Percentiles rank a stretch among this genome's conserved stretches.
These are phyloP conservation scores for Champsocephalus gunnari DNA, from an alignment of 2,797 vertebrate genomes.

Conservation along the genomic window DNA sequence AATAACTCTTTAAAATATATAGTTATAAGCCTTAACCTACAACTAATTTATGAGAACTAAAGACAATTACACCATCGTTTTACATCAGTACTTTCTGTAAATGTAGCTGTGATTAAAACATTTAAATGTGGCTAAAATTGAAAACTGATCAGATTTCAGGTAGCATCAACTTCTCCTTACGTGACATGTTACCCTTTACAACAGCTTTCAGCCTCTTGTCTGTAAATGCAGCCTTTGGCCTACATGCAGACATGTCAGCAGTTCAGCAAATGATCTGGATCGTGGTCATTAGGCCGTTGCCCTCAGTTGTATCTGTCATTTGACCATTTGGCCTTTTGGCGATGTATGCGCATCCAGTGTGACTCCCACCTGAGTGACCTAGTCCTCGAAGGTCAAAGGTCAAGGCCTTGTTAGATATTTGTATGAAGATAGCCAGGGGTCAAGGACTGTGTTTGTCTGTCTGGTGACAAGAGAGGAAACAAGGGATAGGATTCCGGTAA, in stretches of 20 bases:
- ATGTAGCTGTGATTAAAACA: not conserved
- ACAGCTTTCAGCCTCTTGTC: slow-evolving; percentile 4
- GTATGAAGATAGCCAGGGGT: slow-evolving; percentile 68
- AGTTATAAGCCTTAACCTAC: not conserved
- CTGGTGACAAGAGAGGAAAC: slow-evolving; percentile 76
- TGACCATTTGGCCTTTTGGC: slow-evolving; percentile 43
- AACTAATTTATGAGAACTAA: not conserved
- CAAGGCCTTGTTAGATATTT: slow-evolving; percentile 65
- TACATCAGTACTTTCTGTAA: not conserved
- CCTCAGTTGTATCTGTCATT: slow-evolving; percentile 33
- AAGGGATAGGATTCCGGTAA: slow-evolving; percentile 76
- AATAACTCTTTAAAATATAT: not conserved
- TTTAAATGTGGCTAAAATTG: not conserved
- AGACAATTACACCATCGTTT: not conserved
- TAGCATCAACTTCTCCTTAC: not conserved
- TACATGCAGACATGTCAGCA: not conserved
- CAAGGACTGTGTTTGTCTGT: slow-evolving; percentile 72
- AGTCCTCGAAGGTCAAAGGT: slow-evolving; percentile 57
- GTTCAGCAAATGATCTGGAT: slow-evolving; percentile 18
- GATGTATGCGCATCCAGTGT: not conserved
- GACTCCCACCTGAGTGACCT: slow-evolving; percentile 58
- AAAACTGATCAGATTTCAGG: not conserved
- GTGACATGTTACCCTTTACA: not conserved
- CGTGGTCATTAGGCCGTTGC: slow-evolving; percentile 14
- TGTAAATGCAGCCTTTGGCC: not conserved